Percentiles rank a stretch among this genome's conserved stretches.
Evolutionary conservation across 2,113 vertebrate genomes (phyloP).

Genomic region (Amblyornis subalaris): DNA sequence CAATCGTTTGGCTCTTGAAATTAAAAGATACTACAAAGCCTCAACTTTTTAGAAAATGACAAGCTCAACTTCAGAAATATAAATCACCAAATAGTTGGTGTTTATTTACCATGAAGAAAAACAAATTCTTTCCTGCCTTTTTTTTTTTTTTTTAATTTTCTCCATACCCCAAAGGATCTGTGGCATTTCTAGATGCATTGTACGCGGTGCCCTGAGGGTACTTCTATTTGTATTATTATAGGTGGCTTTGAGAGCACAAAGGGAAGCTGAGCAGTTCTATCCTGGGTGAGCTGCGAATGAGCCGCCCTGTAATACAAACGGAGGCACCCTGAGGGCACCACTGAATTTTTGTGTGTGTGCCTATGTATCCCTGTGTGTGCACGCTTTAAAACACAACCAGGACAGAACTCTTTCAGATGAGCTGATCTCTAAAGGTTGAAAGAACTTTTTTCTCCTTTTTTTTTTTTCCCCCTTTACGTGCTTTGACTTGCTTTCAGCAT

Average conservation of each 20-base stretch:
- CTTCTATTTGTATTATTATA: slow-evolving; percentile 46
- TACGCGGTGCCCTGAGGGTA: neutral
- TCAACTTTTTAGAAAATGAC: slow-evolving; percentile 7
- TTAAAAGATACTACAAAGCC: slow-evolving; percentile 32
- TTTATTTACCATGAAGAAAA: slow-evolving; percentile 20
- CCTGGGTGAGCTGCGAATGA: slow-evolving; percentile 12
- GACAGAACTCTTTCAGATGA: slow-evolving; percentile 8
- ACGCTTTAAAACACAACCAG: neutral
- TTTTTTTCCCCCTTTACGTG: rapidly evolving
- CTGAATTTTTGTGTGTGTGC: neutral
- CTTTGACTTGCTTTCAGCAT: neutral
- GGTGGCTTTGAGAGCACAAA: slow-evolving; percentile 42
- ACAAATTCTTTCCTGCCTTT: neutral
- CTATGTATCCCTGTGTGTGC: neutral
- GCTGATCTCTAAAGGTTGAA: slow-evolving; percentile 30
- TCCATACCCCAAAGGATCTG: neutral
- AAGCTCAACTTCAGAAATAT: slow-evolving; percentile 16
- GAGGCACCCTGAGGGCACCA: slow-evolving; percentile 42
- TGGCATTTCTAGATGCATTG: neutral
- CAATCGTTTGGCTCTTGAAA: slow-evolving; percentile 48
- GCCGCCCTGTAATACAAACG: slow-evolving; percentile 3
- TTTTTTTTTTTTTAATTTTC: neutral
- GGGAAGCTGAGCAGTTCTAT: slow-evolving; percentile 7
- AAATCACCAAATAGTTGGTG: neutral
- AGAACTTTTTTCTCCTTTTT: neutral